A percentile compares a stretch with the other conserved stretches of the same genome.
phyloP scores from a whole-genome alignment of 2,113 vertebrate genomes.

The Glaucidium brasilianum region DNA sequence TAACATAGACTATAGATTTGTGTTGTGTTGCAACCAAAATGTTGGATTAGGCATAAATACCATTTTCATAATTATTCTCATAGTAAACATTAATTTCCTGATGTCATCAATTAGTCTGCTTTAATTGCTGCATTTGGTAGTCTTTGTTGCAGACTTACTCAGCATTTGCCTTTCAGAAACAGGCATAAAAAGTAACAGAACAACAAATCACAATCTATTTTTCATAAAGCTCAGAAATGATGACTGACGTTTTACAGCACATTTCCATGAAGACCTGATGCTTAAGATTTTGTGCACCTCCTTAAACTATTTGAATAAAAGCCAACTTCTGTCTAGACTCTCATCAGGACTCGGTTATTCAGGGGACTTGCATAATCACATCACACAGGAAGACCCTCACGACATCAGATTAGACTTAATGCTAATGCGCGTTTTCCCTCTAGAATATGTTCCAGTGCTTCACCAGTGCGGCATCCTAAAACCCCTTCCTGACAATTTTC shows the following conservation, averaged over 20 bases:
- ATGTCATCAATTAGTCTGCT: not conserved
- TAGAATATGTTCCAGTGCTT: not conserved
- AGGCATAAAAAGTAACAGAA: not conserved
- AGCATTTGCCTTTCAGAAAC: not conserved
- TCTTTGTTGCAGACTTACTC: not conserved
- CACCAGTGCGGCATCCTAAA: not conserved
- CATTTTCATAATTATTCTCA: not conserved
- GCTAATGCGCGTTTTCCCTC: not conserved
- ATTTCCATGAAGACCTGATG: not conserved
- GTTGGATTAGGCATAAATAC: not conserved
- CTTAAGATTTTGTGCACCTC: not conserved
- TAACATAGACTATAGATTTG: not conserved
- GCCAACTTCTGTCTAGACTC: not conserved
- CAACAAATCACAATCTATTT: not conserved
- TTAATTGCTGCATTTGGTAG: not conserved
- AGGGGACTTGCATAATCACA: accelerated
- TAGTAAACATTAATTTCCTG: not conserved
- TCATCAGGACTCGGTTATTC: not conserved
- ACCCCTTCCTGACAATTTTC: not conserved
- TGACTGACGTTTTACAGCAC: not conserved
- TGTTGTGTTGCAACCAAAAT: not conserved
- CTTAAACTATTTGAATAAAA: not conserved
- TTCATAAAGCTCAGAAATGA: not conserved
- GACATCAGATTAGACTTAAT: not conserved
- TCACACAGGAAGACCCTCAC: not conserved